Conservation (phyloP, 2,888 invertebrate genomes). For the Ectropis crepuscularia region DNA sequence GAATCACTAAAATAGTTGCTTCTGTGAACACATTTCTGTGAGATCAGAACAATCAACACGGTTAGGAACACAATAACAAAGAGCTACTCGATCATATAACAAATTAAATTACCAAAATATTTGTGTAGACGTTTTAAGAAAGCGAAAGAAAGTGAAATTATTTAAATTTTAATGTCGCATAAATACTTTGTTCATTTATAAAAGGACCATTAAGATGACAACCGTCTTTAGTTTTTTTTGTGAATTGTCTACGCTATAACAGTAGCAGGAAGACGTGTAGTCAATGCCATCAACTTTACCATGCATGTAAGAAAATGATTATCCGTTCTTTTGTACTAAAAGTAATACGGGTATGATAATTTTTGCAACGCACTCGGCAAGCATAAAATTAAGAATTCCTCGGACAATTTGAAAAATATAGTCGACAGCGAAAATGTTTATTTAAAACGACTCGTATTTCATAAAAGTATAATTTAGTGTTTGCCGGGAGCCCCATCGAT, state of each 20-base stretch:
- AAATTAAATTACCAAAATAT: slow-evolving; percentile 24
- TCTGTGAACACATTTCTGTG: slow-evolving; percentile 17
- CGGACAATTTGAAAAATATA: slow-evolving; percentile 14
- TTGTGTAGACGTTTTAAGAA: slow-evolving; percentile 16
- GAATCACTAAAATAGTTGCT: slow-evolving; percentile 18
- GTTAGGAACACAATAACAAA: slow-evolving; percentile 8
- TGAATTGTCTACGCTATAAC: neutral
- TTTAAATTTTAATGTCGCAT: slow-evolving; percentile 9
- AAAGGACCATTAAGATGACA: slow-evolving; percentile 7
- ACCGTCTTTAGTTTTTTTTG: neutral
- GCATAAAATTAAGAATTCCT: slow-evolving; percentile 10
- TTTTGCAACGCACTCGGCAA: slow-evolving; percentile 3
- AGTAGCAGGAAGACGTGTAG: slow-evolving; percentile 58
- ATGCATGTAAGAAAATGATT: slow-evolving; percentile 50
- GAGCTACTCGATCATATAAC: slow-evolving; percentile 15
- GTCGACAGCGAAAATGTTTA: slow-evolving; percentile 12
- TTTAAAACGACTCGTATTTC: slow-evolving; percentile 30
- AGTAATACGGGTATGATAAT: neutral
- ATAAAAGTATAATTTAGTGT: slow-evolving; percentile 46
- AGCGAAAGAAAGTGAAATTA: slow-evolving; percentile 27
- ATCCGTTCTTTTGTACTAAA: slow-evolving; percentile 17
- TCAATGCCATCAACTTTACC: slow-evolving; percentile 64
- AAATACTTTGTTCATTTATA: slow-evolving; percentile 9
- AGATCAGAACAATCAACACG: slow-evolving; percentile 24
- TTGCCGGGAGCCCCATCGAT: slow-evolving; percentile 38